phyloP scores from a whole-genome alignment of 2,888 invertebrate genomes.

The Cosmopolites sordidus region DNA sequence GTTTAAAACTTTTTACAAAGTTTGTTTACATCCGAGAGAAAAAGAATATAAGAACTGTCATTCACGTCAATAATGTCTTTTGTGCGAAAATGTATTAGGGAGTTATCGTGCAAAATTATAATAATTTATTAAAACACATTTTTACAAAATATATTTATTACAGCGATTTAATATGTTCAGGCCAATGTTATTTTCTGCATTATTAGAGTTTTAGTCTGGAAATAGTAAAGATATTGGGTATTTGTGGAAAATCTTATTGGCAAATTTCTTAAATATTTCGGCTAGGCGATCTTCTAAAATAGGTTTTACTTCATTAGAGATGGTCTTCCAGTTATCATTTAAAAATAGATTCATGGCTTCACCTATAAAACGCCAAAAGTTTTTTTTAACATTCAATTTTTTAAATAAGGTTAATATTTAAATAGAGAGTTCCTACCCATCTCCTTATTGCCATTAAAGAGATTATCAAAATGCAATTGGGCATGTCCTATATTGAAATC shows the following conservation, averaged over 20 bases:
- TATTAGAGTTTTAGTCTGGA: conserved; percentile 42
- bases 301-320: conserved; percentile 66
- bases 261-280: conserved; percentile 55
- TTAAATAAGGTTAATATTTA: background rate
- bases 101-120: no score
- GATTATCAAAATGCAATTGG: conserved; percentile 61
- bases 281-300: conserved; percentile 63
- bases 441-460: conserved; percentile 68
- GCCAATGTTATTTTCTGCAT: no score
- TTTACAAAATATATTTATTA: no score
- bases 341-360: conserved; percentile 70
- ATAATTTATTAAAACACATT: no score
- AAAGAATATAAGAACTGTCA: no score
- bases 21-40: no score
- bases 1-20: no score
- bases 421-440: conserved; percentile 49
- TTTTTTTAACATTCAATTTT: no score
- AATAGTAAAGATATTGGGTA: conserved; percentile 56
- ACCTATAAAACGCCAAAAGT: conserved; percentile 49
- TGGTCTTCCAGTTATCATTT: conserved; percentile 72
- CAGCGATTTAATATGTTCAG: no score
- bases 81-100: no score
- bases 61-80: no score
- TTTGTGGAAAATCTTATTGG: conserved; percentile 57
- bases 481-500: conserved; percentile 65